Evolutionary conservation across 2,113 vertebrate genomes (phyloP).

Genomic region (cat (Felis catus)): DNA sequence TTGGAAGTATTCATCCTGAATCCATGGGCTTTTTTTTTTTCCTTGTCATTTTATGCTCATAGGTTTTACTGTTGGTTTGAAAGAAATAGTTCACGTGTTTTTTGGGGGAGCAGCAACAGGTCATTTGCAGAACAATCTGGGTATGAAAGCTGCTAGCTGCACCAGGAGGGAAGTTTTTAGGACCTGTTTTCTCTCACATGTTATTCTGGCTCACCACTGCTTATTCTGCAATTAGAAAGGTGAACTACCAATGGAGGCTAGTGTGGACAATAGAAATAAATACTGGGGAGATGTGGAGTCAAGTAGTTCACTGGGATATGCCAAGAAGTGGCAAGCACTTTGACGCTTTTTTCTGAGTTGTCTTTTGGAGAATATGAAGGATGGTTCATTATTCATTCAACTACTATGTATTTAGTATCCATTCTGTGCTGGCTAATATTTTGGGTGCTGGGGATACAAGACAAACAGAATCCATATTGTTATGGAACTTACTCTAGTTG

Average conservation of each 20-base stretch:
- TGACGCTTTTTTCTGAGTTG: conserved; percentile 6
- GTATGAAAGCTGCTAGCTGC: background rate
- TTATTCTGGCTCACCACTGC: background rate
- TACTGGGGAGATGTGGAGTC: background rate
- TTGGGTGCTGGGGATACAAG: background rate
- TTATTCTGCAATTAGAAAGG: background rate
- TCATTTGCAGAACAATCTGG: background rate
- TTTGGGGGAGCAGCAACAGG: background rate
- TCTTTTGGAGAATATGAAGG: background rate
- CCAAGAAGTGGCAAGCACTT: conserved; percentile 4
- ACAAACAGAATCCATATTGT: background rate
- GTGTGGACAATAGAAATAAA: background rate
- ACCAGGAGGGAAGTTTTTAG: background rate
- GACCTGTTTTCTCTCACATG: background rate
- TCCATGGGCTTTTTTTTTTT: background rate
- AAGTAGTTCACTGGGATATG: background rate
- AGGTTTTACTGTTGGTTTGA: conserved; percentile 41
- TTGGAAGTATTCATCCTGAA: background rate
- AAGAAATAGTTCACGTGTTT: background rate
- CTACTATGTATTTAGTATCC: background rate
- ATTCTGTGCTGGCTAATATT: background rate
- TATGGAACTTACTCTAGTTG: background rate
- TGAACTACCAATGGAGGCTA: background rate
- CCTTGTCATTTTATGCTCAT: background rate
- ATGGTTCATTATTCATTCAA: background rate